phyloP scores from a whole-genome alignment of 2,113 vertebrate species.

The Rousettus leschenaultii region DNA sequence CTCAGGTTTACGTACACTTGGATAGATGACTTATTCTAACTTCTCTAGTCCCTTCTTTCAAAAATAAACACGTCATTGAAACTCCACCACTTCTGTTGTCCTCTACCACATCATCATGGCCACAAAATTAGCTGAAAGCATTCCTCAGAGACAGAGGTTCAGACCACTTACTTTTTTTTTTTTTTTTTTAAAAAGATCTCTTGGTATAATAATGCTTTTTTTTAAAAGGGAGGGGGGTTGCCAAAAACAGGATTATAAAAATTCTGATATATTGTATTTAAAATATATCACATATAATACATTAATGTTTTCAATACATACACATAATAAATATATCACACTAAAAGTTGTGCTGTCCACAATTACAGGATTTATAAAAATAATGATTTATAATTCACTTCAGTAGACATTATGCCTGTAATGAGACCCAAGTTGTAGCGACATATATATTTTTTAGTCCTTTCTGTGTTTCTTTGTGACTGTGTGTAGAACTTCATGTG shows the following conservation, averaged over 20 bases:
- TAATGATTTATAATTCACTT: not conserved
- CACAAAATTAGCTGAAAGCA: not conserved
- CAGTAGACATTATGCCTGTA: not conserved
- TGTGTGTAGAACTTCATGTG: not conserved
- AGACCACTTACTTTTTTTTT: not conserved
- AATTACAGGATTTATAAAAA: not conserved
- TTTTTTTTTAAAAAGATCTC: not conserved
- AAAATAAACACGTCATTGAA: not conserved
- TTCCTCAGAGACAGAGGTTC: not conserved
- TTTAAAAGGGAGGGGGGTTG: no score
- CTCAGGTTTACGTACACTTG: not conserved
- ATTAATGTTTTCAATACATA: not conserved
- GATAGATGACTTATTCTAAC: not conserved
- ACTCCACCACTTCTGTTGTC: not conserved
- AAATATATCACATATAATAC: not conserved
- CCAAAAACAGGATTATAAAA: not conserved
- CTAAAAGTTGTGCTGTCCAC: not conserved
- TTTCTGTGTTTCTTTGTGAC: not conserved
- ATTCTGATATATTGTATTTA: not conserved
- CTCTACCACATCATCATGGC: not conserved
- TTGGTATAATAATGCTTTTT: not conserved
- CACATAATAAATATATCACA: not conserved
- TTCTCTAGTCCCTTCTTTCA: not conserved
- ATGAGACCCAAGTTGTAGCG: not conserved
- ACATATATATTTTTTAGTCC: not conserved